Evolutionary conservation across 37 sponge, comb jelly and placozoan genomes (phyloP), one percentile per base, ranked within the genome.

Genomic region (Chondrilla cf. caribensis): DNA sequence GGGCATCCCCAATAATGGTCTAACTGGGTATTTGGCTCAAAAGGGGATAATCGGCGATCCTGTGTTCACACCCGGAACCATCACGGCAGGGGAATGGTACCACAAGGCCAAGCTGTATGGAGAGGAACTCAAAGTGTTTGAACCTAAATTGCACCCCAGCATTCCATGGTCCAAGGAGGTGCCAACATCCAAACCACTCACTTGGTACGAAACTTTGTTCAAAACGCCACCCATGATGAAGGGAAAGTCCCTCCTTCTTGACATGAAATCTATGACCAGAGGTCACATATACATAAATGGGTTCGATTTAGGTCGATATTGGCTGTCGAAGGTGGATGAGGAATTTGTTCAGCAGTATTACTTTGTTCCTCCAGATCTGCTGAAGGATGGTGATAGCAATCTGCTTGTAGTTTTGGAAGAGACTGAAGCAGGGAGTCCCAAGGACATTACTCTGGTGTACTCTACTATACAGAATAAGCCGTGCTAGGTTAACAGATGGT

Each of bases 201-300:
- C 58, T 15, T 88, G 89, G 89, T 88, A 55, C 43, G 55, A 54
- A 38, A 29, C 60, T 41, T 15, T 22, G 4, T 86, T 86, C 43
- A 4, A 33, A 17, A 28, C 41, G 2, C 44, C 58, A 17, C 7
- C 71, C 8, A 9, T 37, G 7, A 39, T 15, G 76, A 7, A 41
- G 28, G 77, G 77, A 7, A 15, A 60, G 25, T 76, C 73, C 24
- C 58, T 86, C 0, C 38, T 88, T 57, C 51, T 88, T 43, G 42
- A 88, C 43, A 24, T 83, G 25, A 26, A 9, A 1, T 83, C 83
- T 70, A 77, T 88, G 79, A 40, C 47, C 5, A 58, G 79, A 33
- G 84, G 89, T 19, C 72, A 84, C 44, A 36, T 78, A 14, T 88
- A 79, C 72, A 47, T 88, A 38, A 88, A 88, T 55, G 89, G 89